phyloP scores from a whole-genome alignment of 2,888 invertebrate genomes.

The Cephus pygmeus region DNA sequence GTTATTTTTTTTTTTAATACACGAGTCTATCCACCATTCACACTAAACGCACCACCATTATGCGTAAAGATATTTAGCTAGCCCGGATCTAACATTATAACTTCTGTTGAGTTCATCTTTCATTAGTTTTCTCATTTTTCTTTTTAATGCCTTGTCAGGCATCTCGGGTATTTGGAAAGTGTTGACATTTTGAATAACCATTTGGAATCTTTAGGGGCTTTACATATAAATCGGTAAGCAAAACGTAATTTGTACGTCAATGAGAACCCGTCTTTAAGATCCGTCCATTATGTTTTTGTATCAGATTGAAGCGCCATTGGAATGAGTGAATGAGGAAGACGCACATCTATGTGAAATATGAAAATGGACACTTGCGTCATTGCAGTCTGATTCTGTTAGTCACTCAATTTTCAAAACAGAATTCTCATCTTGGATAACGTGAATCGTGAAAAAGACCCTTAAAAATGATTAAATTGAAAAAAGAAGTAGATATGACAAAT shows the following conservation, averaged over 20 bases:
- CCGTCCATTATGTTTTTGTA: not conserved
- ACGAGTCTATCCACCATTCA: constrained; percentile 85
- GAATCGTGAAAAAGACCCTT: not conserved
- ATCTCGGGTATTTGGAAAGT: not conserved
- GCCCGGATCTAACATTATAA: constrained; percentile 45
- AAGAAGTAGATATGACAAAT: constrained; percentile 68
- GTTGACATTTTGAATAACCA: not conserved
- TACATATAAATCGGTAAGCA: not conserved
- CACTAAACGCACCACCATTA: constrained; percentile 77
- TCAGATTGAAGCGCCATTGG: not conserved
- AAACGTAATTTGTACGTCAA: not conserved
- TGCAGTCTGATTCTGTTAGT: not conserved
- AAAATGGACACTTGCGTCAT: not conserved
- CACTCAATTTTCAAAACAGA: not conserved
- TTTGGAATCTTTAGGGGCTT: not conserved
- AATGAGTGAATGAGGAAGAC: not conserved
- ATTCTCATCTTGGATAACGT: not conserved
- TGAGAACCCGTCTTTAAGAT: not conserved
- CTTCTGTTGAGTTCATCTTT: no score
- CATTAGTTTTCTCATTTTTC: no score
- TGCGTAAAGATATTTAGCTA: constrained; percentile 74
- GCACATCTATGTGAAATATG: not conserved
- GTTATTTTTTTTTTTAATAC: constrained; percentile 79
- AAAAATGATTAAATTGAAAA: constrained; percentile 62
- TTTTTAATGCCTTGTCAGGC: not conserved